These are phyloP conservation scores for Brotula barbata DNA, from an alignment of 2,797 vertebrate species.

Conservation along the genomic window DNA sequence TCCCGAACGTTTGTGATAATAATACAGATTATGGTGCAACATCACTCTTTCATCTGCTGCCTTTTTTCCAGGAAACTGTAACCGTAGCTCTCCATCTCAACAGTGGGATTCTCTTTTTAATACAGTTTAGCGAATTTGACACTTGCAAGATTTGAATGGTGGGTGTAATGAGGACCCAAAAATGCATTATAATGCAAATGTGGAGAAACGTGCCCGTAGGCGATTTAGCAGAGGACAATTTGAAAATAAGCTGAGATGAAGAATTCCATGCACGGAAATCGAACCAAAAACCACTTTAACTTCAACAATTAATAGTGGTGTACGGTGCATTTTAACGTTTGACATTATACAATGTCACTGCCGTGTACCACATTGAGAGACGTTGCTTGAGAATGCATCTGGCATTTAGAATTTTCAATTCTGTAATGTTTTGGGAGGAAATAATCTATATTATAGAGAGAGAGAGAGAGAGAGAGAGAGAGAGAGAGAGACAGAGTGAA, in stretches of 20 bases:
- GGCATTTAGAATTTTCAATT: too few species aligned
- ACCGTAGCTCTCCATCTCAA: background rate
- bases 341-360: too few species aligned
- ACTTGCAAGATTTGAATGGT: conserved; percentile 4
- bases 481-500: too few species aligned
- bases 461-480: too few species aligned
- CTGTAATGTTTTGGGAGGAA: too few species aligned
- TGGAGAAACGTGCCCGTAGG: background rate
- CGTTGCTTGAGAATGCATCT: too few species aligned
- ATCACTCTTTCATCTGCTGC: conserved; percentile 17
- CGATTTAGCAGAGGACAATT: background rate
- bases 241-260: background rate
- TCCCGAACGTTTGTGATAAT: background rate
- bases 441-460: too few species aligned
- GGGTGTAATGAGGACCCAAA: background rate
- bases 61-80: background rate
- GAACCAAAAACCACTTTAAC: too few species aligned
- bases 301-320: too few species aligned
- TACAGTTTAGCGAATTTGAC: conserved; percentile 3
- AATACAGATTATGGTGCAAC: background rate
- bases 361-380: too few species aligned
- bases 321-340: too few species aligned
- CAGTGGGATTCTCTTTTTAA: background rate
- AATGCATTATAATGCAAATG: background rate
- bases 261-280: too few species aligned